Evolutionary conservation across 1,140 invertebrate species (phyloP).

Genomic region (Drosophila repleta): DNA sequence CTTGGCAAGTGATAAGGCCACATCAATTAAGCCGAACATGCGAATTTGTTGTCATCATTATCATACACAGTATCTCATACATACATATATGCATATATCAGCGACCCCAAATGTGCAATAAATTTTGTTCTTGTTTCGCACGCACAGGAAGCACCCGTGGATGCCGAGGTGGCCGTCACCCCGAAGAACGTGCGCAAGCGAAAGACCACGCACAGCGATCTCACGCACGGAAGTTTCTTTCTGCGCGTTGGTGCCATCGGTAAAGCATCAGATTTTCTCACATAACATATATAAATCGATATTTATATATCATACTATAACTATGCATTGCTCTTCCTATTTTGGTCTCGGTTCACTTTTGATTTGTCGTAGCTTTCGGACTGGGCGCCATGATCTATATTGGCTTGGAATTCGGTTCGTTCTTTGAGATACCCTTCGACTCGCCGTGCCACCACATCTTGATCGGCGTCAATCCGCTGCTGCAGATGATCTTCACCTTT

Average conservation of each 20-base stretch:
- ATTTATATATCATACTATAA: background rate
- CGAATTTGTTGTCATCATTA: constrained; percentile 17
- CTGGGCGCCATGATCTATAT: constrained; percentile 99
- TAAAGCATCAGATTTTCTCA: constrained; percentile 84
- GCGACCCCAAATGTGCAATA: background rate
- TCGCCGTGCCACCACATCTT: constrained; percentile 95
- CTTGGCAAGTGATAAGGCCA: constrained; percentile 48
- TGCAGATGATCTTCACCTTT: constrained; percentile 98
- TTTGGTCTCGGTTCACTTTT: constrained; percentile 5
- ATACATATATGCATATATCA: background rate
- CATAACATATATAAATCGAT: background rate
- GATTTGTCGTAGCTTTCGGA: constrained; percentile 92
- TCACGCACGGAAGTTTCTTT: constrained; percentile 98
- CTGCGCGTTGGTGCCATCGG: constrained; percentile 97
- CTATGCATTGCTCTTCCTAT: background rate
- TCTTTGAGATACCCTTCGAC: constrained; percentile 95
- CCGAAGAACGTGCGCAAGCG: constrained; percentile 89
- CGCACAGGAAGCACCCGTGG: constrained; percentile 85
- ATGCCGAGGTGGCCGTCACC: constrained; percentile 88
- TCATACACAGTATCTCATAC: constrained; percentile 6
- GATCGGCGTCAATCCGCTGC: constrained; percentile 94
- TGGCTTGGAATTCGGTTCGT: constrained; percentile 96
- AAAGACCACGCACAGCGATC: constrained; percentile 96
- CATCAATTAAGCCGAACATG: constrained; percentile 52
- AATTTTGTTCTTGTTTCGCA: background rate